A percentile compares a stretch with the other conserved stretches of the same genome.
These are phyloP conservation scores for Lithophane ornitopus DNA, from an alignment of 2,888 invertebrate species.

Conservation along the genomic window DNA sequence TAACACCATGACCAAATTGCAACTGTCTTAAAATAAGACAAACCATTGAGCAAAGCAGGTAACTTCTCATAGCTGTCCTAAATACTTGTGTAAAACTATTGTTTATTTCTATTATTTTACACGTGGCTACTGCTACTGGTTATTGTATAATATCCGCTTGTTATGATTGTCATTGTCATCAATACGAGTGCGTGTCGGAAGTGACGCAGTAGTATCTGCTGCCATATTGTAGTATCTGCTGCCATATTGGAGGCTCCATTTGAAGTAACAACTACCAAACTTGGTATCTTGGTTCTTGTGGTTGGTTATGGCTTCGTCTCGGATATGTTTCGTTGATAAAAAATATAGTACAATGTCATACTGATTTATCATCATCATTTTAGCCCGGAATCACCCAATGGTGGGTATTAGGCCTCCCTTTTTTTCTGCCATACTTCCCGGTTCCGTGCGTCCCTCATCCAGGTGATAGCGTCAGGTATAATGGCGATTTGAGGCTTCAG, in stretches of 20 bases:
- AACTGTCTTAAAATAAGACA: constrained; percentile 24
- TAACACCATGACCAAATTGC: constrained; percentile 30
- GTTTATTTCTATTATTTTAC: constrained; percentile 27
- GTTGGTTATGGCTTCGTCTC: background rate
- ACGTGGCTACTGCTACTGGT: constrained; percentile 31
- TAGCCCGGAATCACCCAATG: too few relatives aligned
- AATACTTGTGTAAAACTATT: constrained; percentile 36
- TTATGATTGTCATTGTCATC: constrained; percentile 28
- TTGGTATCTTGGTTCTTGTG: background rate
- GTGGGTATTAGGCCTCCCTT: too few relatives aligned
- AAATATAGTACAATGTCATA: background rate
- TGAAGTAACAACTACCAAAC: background rate
- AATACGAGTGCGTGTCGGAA: constrained; percentile 3
- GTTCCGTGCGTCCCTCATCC: too few relatives aligned
- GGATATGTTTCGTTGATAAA: background rate
- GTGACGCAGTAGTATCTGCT: background rate
- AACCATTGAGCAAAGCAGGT: constrained; percentile 36
- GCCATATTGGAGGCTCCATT: background rate
- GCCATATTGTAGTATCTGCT: background rate
- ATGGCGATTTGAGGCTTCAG: background rate
- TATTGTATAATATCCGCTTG: constrained; percentile 28
- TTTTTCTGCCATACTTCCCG: too few relatives aligned
- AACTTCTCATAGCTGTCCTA: constrained; percentile 14
- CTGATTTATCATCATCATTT: too few relatives aligned
- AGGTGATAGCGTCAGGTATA: background rate